Evolutionary conservation across 2,113 vertebrate genomes (phyloP).

Genomic region (Gasterosteus nipponicus): DNA sequence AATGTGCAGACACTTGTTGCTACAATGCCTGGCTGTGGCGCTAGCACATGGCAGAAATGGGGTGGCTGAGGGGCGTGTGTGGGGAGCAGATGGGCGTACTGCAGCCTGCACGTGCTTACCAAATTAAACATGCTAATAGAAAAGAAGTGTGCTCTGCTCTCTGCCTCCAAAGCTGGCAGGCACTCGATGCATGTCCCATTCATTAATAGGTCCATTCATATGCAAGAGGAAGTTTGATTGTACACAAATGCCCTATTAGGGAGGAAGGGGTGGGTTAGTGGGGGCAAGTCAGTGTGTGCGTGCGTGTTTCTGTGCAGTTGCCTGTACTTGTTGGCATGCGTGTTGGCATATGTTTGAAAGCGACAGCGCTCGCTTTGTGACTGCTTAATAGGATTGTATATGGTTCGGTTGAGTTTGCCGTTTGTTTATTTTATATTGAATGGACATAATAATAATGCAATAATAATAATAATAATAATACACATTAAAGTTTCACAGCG

Average conservation of each 20-base stretch:
- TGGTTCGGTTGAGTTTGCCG: slow-evolving; percentile 7
- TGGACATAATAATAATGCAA: slow-evolving; percentile 1
- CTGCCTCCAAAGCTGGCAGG: slow-evolving; percentile 63
- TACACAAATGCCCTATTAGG: slow-evolving; percentile 74
- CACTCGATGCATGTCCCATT: slow-evolving; percentile 62
- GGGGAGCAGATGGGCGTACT: slow-evolving; percentile 69
- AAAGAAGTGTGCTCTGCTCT: slow-evolving; percentile 57
- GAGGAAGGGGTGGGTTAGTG: slow-evolving; percentile 47
- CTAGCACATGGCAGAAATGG: slow-evolving; percentile 62
- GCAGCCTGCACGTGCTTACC: slow-evolving; percentile 65
- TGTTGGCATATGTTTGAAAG: slow-evolving; percentile 54
- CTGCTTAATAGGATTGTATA: slow-evolving; percentile 21
- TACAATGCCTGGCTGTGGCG: slow-evolving; percentile 78
- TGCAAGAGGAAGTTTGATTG: slow-evolving; percentile 76
- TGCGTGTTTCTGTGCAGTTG: slow-evolving; percentile 13
- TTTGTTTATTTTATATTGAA: slow-evolving; percentile 7
- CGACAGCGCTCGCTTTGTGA: slow-evolving; percentile 40
- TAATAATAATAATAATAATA: slow-evolving; percentile 2
- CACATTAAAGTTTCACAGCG: no score
- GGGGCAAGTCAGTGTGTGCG: slow-evolving; percentile 17
- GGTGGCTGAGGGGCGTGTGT: slow-evolving; percentile 41
- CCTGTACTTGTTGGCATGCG: slow-evolving; percentile 49
- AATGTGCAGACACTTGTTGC: slow-evolving; percentile 85
- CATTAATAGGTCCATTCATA: slow-evolving; percentile 79
- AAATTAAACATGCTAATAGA: slow-evolving; percentile 62